Percentiles rank a stretch among this genome's conserved stretches.
Conservation (phyloP, 2,797 vertebrate genomes). For the Iguana delicatissima region DNA sequence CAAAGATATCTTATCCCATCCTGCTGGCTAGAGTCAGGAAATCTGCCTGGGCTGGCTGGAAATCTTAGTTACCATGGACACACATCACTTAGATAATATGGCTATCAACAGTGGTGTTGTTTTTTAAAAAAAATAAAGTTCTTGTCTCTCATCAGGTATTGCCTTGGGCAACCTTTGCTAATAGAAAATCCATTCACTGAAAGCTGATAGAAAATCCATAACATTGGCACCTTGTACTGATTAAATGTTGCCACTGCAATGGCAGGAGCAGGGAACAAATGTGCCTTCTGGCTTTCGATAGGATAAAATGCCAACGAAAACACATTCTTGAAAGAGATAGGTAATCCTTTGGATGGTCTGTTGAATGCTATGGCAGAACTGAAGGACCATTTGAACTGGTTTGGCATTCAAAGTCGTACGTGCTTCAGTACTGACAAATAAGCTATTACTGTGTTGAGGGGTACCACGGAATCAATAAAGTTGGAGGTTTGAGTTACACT, state of each 20-base stretch:
- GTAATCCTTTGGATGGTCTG: conserved; percentile 74
- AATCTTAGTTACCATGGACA: background rate
- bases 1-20: background rate
- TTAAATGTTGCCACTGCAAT: conserved; percentile 47
- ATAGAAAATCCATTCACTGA: background rate
- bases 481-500: conserved; percentile 70
- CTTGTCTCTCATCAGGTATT: background rate
- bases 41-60: background rate
- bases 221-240: conserved; percentile 38
- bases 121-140: too few species aligned
- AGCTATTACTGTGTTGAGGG: conserved; percentile 81
- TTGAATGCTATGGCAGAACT: conserved; percentile 70
- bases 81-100: background rate
- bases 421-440: conserved; percentile 77
- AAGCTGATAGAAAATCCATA: background rate
- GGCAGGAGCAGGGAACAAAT: conserved; percentile 33
- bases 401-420: conserved; percentile 77
- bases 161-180: background rate
- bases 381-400: conserved; percentile 68
- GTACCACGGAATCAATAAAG: conserved; percentile 81
- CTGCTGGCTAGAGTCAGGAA: background rate
- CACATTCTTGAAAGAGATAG: conserved; percentile 77
- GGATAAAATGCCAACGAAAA: conserved; percentile 63
- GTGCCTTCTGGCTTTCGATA: conserved; percentile 43
- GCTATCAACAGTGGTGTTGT: background rate